Evolutionary conservation across 1,140 invertebrate genomes (phyloP), one percentile per base, ranked within the genome.

Genomic region (Drosophila melanica): DNA sequence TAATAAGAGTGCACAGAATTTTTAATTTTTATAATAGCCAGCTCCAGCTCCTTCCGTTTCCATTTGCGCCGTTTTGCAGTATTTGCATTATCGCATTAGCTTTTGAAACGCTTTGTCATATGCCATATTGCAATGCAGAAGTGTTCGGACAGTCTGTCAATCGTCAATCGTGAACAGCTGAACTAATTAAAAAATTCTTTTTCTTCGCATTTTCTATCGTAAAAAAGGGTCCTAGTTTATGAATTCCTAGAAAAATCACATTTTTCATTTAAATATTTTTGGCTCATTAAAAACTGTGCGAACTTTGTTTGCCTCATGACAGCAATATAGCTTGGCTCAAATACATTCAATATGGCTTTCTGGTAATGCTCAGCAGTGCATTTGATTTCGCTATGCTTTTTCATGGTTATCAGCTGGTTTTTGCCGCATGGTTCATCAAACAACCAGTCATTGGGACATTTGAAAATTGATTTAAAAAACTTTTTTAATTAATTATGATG

Each of bases 401-500:
- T 47, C 68, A 79, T 69, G 72, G 58, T 48, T 7, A 16, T 10
- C 27, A 33, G 12, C 2, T 77, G 54, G 53, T 60, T 65, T 69
- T 68, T 69, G 79, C 57, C 64, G 47, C 57, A 80, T 67, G 84
- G 84, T 80, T 87, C 84, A 84, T 87, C 85, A 87, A 77, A 84
- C 68, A 82, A 62, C 68, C 79, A 89, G 76, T 82, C 84, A 84
- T 79, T 71, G 75, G 72, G 73, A 66, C 84, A 87, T 89, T 89
- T 84, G 54, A 62, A 87, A 87, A 87, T 87, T 87, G 84, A 89
- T 87, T 87, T 87, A 84, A 84, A 82, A 87, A 87, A 89, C 84
- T 84, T 87, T 87, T 87, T 87, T 87, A 87, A 87, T 87, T 87
- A 87, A 87, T 87, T 89, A 87, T 87, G 84, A 87, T 87, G 81